Evolutionary conservation across 2,797 vertebrate genomes (phyloP).

Genomic region (Lepus oiostolus): DNA sequence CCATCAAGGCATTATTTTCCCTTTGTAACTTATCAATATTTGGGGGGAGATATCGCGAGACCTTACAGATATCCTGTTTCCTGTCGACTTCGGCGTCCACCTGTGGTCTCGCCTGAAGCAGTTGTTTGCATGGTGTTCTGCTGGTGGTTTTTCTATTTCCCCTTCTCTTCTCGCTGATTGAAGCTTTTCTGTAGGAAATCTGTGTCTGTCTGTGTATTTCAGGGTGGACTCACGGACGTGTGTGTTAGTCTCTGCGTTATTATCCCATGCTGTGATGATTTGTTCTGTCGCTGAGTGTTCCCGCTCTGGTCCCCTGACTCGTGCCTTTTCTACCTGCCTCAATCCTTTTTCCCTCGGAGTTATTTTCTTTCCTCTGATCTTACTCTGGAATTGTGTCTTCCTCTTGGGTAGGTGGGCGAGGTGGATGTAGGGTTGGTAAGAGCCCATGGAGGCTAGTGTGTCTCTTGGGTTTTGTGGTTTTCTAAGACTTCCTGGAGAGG

Average conservation of each 20-base stretch:
- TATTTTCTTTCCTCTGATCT: background rate
- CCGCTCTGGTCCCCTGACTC: background rate
- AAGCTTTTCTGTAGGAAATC: background rate
- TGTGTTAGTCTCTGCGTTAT: background rate
- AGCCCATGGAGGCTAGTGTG: background rate
- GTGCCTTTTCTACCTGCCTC: background rate
- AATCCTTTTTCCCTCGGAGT: background rate
- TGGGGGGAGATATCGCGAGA: background rate
- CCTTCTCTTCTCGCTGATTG: background rate
- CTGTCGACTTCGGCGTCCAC: background rate
- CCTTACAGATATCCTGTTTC: background rate
- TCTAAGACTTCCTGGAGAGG: background rate
- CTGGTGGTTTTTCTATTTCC: slow-evolving; percentile 8
- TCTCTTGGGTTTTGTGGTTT: background rate
- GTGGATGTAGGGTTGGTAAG: background rate
- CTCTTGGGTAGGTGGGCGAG: background rate
- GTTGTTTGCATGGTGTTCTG: background rate
- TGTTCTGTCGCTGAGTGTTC: background rate
- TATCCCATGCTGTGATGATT: background rate
- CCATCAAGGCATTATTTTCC: background rate
- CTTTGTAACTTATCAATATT: slow-evolving; percentile 16
- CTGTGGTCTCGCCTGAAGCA: background rate
- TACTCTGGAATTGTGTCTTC: background rate
- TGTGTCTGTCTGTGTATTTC: background rate
- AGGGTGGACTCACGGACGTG: background rate